Base-by-base conservation (phyloP, 23 tunicate species). In the Ciona savignyi region DNA sequence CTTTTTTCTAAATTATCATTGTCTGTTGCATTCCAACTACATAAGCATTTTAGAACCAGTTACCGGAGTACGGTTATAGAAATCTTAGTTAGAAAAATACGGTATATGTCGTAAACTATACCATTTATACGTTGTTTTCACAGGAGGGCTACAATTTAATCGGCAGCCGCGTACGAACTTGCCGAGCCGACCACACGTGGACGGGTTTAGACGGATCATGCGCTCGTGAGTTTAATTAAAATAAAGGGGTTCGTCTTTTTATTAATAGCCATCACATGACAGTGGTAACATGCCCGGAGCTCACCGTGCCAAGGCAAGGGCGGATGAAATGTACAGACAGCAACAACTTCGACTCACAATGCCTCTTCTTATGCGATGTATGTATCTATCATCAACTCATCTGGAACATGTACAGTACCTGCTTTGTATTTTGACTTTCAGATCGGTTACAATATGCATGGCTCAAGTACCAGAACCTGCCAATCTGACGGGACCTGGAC, bases 71-170 rank as follows among this genome's bases (percentile, higher is more conserved):
- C n/a, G n/a, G n/a, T n/a, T n/a, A n/a, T n/a, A n/a, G n/a, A n/a
- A n/a, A n/a, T n/a, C n/a, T n/a, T n/a, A n/a, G n/a, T n/a, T n/a
- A n/a, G n/a, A n/a, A n/a, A n/a, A n/a, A n/a, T n/a, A n/a, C n/a
- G n/a, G n/a, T n/a, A n/a, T n/a, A n/a, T n/a, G n/a, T n/a, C n/a
- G n/a, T n/a, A n/a, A n/a, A n/a, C n/a, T n/a, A n/a, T n/a, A n/a
- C n/a, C n/a, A n/a, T n/a, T n/a, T n/a, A n/a, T n/a, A n/a, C n/a
- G n/a, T n/a, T 51, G 25, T 26, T 62, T 60, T 66, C 27, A 31
- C 72, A 91, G 97, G 91, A 80, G 15, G 99, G 99, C 19, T 94
- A 86, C 51, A 51, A 26, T 1, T 62, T 94, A 27, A 35, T 34
- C 0, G 99, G 99, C 31, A 82, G 74, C 62, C 6, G 23, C 32